Base-by-base conservation (phyloP, 1,140 invertebrate species). In the Colletes latitarsis region DNA sequence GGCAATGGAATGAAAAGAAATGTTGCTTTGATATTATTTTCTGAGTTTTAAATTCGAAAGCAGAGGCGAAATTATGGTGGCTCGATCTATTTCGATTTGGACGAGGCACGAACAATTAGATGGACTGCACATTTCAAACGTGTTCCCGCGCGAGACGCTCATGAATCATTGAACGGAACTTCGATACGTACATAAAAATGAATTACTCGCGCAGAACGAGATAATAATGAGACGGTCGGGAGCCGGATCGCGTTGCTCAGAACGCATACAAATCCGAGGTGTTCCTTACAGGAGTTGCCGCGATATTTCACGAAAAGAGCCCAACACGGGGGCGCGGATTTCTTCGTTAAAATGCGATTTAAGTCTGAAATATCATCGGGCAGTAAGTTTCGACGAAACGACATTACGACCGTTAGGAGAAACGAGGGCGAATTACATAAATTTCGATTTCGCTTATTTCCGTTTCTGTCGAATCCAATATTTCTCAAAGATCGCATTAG, bases 221-320 rank as follows among this genome's bases (percentile, higher is more conserved):
- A 86, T 89, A 87, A 89, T 89, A 90, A 90, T 87, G 82, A 86
- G 88, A 83, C 72, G 82, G 72, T 67, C 76, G 72, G 70, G 63
- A 39, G 58, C 19, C 64, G 46, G 68, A 62, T 60, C 78, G 60
- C 64, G 49, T 60, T 41, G 63, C 70, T 68, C 75, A 66, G 72
- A 64, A 55, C 77, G 83, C 62, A 78, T 74, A 77, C 58, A 72
- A 75, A 80, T 75, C 19, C 21, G 71, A 17, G n/a, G 41, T 46
- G 72, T 53, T 52, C 78, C 30, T 62, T 49, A 58, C 64, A 55
- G 41, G 19, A 63, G 63, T 55, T 57, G 53, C 58, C 72, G 83
- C 84, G 82, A 81, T 90, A 89, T 86, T 87, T 90, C 88, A 89
- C 82, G 60, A 39, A 57, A 57, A 79, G 82, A 86, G 81, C 82